Percentiles rank a stretch among this genome's conserved stretches.
Conservation (phyloP, 1,140 invertebrate species). For the Trichogramma pretiosum region DNA sequence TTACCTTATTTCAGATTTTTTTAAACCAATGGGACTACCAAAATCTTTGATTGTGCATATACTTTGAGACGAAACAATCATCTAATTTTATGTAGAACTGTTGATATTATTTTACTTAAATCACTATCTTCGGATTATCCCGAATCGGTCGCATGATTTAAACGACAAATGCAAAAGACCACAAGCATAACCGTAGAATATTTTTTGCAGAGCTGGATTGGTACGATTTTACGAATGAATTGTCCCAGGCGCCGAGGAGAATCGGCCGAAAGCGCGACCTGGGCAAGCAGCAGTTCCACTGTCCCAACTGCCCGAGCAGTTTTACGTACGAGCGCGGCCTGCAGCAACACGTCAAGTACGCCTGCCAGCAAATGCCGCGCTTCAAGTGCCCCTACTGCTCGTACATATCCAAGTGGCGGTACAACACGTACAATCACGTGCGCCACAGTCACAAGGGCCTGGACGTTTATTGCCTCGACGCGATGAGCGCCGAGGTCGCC, state of each 20-base stretch:
- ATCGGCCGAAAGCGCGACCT: not conserved
- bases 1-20: too few species aligned
- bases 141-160: too few species aligned
- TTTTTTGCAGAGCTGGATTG: too few species aligned
- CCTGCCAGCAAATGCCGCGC: slow-evolving; percentile 49
- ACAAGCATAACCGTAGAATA: too few species aligned
- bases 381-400: slow-evolving; percentile 47
- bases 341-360: slow-evolving; percentile 46
- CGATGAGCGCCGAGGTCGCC: slow-evolving; percentile 2
- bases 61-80: too few species aligned
- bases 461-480: slow-evolving; percentile 17
- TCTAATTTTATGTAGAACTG: too few species aligned
- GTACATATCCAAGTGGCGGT: slow-evolving; percentile 33
- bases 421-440: slow-evolving; percentile 33
- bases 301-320: slow-evolving; percentile 39
- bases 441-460: slow-evolving; percentile 24
- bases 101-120: too few species aligned
- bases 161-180: not conserved
- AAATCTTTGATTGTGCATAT: too few species aligned
- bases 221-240: too few species aligned
- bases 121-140: too few species aligned
- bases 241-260: not conserved
- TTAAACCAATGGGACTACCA: too few species aligned
- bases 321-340: slow-evolving; percentile 45
- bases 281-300: slow-evolving; percentile 20